phyloP scores from a whole-genome alignment of 1,140 invertebrate genomes.

The Zaprionus vittiger region DNA sequence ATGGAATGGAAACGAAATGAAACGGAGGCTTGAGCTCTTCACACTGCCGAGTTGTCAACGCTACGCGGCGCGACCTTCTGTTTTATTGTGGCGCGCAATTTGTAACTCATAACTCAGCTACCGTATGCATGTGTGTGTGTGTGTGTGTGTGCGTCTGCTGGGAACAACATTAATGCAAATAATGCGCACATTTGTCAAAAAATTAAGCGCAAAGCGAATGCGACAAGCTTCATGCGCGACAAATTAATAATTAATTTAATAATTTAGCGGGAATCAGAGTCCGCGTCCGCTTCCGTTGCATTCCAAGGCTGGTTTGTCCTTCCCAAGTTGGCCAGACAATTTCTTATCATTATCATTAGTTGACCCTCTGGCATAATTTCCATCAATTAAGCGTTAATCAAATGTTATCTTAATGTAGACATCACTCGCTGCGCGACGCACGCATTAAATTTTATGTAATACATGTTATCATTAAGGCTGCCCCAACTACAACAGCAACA shows the following conservation, averaged over 20 bases:
- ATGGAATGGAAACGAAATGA: constrained; percentile 3
- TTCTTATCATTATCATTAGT: constrained; percentile 60
- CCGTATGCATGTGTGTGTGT: constrained; percentile 6
- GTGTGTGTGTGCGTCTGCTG: background rate
- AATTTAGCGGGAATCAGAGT: constrained; percentile 46
- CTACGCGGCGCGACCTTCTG: constrained; percentile 50
- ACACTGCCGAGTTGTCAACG: constrained; percentile 55
- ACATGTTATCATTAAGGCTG: constrained; percentile 54
- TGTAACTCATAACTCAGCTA: constrained; percentile 65
- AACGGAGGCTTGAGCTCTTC: constrained; percentile 17
- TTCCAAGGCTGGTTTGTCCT: constrained; percentile 47
- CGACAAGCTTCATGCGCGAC: constrained; percentile 25
- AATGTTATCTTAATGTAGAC: constrained; percentile 74
- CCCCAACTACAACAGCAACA: constrained; percentile 17
- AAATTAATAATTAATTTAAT: constrained; percentile 52
- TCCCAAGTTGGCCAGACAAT: constrained; percentile 32
- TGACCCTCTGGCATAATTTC: constrained; percentile 55
- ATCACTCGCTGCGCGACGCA: constrained; percentile 54
- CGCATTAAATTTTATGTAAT: constrained; percentile 67
- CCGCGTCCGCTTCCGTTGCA: constrained; percentile 17
- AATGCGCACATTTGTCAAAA: constrained; percentile 70
- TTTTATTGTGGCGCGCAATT: constrained; percentile 63
- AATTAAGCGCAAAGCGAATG: constrained; percentile 50
- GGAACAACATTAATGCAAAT: constrained; percentile 36
- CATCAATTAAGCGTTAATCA: constrained; percentile 70